Evolutionary conservation across 2,888 invertebrate species (phyloP).

Genomic region (Caenorhabditis sp.): DNA sequence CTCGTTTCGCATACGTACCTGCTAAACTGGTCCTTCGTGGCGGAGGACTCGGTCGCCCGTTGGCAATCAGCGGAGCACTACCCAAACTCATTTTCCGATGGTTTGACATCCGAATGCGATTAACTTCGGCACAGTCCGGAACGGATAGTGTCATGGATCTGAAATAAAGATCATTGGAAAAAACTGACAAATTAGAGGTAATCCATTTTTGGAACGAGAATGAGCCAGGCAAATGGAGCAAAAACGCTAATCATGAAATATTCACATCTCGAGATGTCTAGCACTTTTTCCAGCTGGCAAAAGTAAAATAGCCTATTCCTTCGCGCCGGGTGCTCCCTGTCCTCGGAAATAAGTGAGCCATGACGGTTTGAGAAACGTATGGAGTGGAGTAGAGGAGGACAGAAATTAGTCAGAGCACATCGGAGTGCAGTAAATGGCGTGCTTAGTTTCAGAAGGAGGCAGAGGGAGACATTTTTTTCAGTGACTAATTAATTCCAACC

Average conservation of each 20-base stretch:
- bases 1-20: slow-evolving; percentile 49
- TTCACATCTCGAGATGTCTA: slow-evolving; percentile 34
- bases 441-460: slow-evolving; percentile 18
- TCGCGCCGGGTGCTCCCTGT: not conserved
- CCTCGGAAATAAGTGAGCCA: slow-evolving; percentile 28
- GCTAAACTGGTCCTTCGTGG: slow-evolving; percentile 72
- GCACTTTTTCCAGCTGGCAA: slow-evolving; percentile 2
- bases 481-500: slow-evolving; percentile 58
- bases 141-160: slow-evolving; percentile 74
- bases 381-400: not conserved
- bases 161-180: slow-evolving; percentile 33
- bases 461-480: slow-evolving; percentile 33
- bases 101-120: slow-evolving; percentile 65
- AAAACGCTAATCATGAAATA: slow-evolving; percentile 42
- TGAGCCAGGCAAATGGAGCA: not conserved
- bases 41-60: slow-evolving; percentile 70
- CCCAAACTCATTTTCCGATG: slow-evolving; percentile 72
- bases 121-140: slow-evolving; percentile 71
- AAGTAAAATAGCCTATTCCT: slow-evolving; percentile 3
- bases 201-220: not conserved
- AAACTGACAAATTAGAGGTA: too few species aligned
- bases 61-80: slow-evolving; percentile 68
- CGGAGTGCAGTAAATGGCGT: slow-evolving; percentile 12
- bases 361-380: slow-evolving; percentile 22
- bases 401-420: slow-evolving; percentile 25